A percentile compares a stretch with the other conserved stretches of the same genome.
These are phyloP conservation scores for Nesometra sesokonis DNA, from an alignment of 35 echinoderm and acorn worm species.

Conservation along the genomic window DNA sequence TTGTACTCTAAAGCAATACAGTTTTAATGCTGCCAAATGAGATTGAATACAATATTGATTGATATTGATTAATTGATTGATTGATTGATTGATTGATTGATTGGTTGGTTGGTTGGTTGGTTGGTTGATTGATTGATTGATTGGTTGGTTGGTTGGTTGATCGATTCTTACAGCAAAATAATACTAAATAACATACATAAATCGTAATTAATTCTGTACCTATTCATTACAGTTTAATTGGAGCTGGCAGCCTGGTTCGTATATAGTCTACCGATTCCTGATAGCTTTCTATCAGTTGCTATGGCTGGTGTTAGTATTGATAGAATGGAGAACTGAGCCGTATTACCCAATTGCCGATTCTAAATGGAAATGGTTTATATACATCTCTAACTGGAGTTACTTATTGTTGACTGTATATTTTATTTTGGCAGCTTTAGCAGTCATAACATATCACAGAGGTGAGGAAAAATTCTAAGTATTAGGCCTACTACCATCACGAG, in stretches of 20 bases:
- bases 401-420: constrained; percentile 22
- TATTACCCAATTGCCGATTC: constrained; percentile 20
- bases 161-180: no score
- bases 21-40: no score
- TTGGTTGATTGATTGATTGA: no score
- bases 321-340: constrained; percentile 41
- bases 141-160: no score
- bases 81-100: no score
- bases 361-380: constrained; percentile 80
- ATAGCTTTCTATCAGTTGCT: constrained; percentile 38
- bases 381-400: constrained; percentile 71
- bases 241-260: constrained; percentile 32
- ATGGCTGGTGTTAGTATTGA: constrained; percentile 21
- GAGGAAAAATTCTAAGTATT: neutral
- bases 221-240: constrained; percentile 58
- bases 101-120: no score
- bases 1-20: no score
- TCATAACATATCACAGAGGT: constrained; percentile 32
- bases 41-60: no score
- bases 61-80: no score
- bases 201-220: no score
- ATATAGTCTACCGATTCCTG: constrained; percentile 27
- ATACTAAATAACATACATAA: no score
- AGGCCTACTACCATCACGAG: neutral
- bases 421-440: constrained; percentile 7